Conservation (phyloP, 2,797 vertebrate species). For the Sebastolobus alascanus region DNA sequence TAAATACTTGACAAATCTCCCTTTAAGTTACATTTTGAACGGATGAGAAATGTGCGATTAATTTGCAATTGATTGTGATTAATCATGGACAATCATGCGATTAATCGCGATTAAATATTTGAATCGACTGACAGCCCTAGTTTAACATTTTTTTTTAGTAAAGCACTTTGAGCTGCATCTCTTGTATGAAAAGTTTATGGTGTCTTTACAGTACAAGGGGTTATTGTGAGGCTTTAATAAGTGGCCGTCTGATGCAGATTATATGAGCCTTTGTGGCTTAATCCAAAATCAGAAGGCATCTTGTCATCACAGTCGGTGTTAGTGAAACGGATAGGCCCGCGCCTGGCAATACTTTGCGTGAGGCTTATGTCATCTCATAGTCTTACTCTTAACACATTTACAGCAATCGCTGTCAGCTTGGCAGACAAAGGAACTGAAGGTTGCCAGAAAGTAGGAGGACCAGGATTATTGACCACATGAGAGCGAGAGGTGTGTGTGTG, state of each 20-base stretch:
- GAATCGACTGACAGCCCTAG: neutral
- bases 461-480: conserved; percentile 55
- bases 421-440: conserved; percentile 36
- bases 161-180: neutral
- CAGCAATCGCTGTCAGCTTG: conserved; percentile 47
- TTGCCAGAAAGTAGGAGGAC: conserved; percentile 50
- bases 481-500: conserved; percentile 9
- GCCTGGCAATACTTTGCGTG: conserved; percentile 55
- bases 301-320: conserved; percentile 70
- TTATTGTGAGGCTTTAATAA: conserved; percentile 51
- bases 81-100: neutral
- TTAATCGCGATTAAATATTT: neutral
- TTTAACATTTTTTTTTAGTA: neutral
- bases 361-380: conserved; percentile 66
- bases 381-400: conserved; percentile 59
- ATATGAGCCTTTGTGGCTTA: conserved; percentile 49
- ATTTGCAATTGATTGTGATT: neutral
- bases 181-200: neutral
- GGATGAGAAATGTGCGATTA: too few relatives aligned
- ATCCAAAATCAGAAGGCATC: conserved; percentile 55
- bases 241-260: conserved; percentile 27
- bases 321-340: conserved; percentile 47
- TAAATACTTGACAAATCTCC: too few relatives aligned
- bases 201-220: conserved; percentile 26
- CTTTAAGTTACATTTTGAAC: too few relatives aligned